A percentile compares a stretch with the other conserved stretches of the same genome.
Conservation (phyloP, 2,797 vertebrate species). For the Propithecus deckenii region DNA sequence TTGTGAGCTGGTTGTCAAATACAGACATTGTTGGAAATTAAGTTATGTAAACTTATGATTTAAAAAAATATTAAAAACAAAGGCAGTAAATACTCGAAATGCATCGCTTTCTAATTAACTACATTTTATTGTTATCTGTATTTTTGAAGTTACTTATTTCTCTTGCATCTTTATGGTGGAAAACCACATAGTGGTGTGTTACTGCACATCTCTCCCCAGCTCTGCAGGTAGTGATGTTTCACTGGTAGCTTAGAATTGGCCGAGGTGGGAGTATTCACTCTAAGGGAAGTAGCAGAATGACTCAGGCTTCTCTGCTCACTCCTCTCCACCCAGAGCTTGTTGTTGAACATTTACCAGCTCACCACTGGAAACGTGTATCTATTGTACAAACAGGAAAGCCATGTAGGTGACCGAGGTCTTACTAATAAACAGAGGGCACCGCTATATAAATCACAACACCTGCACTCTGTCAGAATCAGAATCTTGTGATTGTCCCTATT, state of each 20-base stretch:
- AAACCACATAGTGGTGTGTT: not conserved
- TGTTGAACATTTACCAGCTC: not conserved
- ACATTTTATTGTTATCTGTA: not conserved
- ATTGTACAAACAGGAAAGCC: not conserved
- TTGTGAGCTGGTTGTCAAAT: not conserved
- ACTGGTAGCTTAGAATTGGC: not conserved
- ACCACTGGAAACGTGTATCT: not conserved
- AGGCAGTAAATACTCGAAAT: not conserved
- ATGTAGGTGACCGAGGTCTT: not conserved
- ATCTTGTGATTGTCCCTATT: not conserved
- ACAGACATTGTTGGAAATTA: not conserved
- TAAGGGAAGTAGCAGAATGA: not conserved
- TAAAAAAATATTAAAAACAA: not conserved
- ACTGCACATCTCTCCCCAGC: not conserved
- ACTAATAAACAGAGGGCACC: not conserved
- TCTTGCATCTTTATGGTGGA: not conserved
- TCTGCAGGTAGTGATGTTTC: not conserved
- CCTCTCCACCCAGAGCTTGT: not conserved
- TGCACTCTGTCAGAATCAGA: not conserved
- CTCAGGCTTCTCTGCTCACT: not conserved
- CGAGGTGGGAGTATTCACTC: not conserved
- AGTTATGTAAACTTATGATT: not conserved
- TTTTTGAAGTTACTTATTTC: not conserved
- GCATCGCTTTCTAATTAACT: not conserved
- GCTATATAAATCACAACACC: not conserved